Evolutionary conservation across 2,113 vertebrate genomes (phyloP).

Genomic region (Talpa occidentalis): DNA sequence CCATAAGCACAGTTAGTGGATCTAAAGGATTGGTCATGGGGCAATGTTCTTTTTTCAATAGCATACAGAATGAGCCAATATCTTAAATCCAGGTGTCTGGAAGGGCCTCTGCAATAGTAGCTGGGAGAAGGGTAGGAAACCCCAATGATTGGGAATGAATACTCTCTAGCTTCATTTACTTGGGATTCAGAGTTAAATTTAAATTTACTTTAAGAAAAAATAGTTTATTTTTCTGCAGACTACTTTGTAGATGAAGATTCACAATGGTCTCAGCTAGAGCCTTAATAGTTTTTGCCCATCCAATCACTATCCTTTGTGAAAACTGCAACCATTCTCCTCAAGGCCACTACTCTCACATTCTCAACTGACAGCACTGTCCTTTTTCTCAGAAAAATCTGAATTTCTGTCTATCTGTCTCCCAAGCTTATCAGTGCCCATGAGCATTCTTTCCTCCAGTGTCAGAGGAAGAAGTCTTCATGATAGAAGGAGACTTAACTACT

Average conservation of each 20-base stretch:
- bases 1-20: background rate
- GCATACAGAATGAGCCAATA: background rate
- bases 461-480: background rate
- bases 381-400: background rate
- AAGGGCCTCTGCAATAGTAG: background rate
- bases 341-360: background rate
- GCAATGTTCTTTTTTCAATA: background rate
- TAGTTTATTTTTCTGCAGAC: background rate
- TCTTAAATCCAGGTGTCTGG: background rate
- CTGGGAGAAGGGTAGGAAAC: background rate
- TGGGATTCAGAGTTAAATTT: background rate
- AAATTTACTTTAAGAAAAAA: background rate
- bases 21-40: background rate
- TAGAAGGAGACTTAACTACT: background rate
- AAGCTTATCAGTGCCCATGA: background rate
- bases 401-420: background rate
- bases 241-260: conserved; percentile 11
- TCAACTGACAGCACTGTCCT: background rate
- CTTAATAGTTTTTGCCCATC: background rate
- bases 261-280: background rate
- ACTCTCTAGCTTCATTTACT: background rate
- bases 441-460: background rate
- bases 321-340: background rate
- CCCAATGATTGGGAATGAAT: background rate
- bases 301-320: background rate